A percentile compares a stretch with the other conserved stretches of the same genome.
phyloP scores from a whole-genome alignment of 2,113 vertebrate genomes.

The Pituophis catenifer region DNA sequence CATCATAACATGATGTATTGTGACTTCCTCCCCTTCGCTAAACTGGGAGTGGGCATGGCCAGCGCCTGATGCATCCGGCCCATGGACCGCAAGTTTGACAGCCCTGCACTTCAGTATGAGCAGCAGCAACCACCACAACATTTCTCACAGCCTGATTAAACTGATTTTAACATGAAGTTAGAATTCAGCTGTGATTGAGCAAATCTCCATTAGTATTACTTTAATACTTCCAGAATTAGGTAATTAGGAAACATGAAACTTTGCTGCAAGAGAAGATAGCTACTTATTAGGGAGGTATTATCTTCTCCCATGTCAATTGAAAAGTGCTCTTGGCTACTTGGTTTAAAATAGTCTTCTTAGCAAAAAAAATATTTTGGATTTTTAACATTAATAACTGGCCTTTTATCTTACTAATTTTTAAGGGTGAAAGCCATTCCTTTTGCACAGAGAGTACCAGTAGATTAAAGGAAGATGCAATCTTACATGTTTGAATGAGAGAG shows the following conservation, averaged over 20 bases:
- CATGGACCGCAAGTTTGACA: too few species aligned
- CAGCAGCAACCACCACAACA: neutral
- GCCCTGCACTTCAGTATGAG: neutral
- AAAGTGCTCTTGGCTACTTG: slow-evolving; percentile 55
- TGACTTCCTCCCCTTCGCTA: too few species aligned
- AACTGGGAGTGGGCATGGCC: too few species aligned
- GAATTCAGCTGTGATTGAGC: slow-evolving; percentile 17
- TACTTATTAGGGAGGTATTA: slow-evolving; percentile 23
- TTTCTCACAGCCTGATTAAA: neutral
- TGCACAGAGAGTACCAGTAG: slow-evolving; percentile 20
- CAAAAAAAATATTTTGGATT: slow-evolving; percentile 60
- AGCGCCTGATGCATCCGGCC: too few species aligned
- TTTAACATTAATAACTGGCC: slow-evolving; percentile 55
- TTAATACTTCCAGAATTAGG: slow-evolving; percentile 63
- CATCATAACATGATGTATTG: too few species aligned
- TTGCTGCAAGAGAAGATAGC: slow-evolving; percentile 54
- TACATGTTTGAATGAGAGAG: neutral
- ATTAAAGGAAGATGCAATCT: slow-evolving; percentile 2
- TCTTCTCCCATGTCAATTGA: slow-evolving; percentile 56
- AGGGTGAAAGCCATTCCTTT: slow-evolving; percentile 37
- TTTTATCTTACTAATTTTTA: slow-evolving; percentile 35
- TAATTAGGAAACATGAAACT: slow-evolving; percentile 55
- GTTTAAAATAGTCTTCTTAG: slow-evolving; percentile 63
- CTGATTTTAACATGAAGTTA: neutral
- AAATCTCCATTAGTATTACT: slow-evolving; percentile 41